Conservation (phyloP, 2,113 vertebrate genomes). For the Bungarus multicinctus region DNA sequence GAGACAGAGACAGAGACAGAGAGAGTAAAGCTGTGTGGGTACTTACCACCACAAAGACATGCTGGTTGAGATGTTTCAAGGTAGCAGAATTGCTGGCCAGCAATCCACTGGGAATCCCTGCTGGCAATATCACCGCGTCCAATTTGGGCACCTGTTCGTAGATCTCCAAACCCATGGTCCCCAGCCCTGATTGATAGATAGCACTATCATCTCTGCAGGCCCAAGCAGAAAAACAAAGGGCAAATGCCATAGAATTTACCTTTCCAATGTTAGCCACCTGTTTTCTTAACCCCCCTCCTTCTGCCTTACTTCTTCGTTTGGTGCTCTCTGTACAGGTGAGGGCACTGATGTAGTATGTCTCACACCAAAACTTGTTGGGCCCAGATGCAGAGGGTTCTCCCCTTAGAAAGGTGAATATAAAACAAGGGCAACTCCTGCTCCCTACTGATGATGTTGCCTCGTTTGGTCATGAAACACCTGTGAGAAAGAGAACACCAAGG, state of each 20-base stretch:
- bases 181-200: conserved; percentile 83
- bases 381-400: background rate
- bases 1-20: no score
- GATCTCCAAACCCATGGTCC: conserved; percentile 86
- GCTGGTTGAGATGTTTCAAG: conserved; percentile 85
- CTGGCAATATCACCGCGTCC: conserved; percentile 84
- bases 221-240: conserved; percentile 11
- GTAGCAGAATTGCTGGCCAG: conserved; percentile 82
- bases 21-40: background rate
- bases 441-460: background rate
- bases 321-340: background rate
- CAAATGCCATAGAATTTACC: background rate
- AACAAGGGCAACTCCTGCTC: background rate
- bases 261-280: background rate
- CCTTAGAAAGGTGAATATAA: background rate
- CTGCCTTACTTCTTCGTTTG: background rate
- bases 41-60: conserved; percentile 83
- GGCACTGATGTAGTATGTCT: background rate
- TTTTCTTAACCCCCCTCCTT: background rate
- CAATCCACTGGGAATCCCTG: conserved; percentile 79
- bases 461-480: no score
- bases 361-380: background rate
- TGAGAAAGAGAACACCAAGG: no score
- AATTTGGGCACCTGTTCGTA: conserved; percentile 84
- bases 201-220: conserved; percentile 75